Evolutionary conservation across 2,888 invertebrate genomes (phyloP).

Genomic region (Flexamia atlantica): DNA sequence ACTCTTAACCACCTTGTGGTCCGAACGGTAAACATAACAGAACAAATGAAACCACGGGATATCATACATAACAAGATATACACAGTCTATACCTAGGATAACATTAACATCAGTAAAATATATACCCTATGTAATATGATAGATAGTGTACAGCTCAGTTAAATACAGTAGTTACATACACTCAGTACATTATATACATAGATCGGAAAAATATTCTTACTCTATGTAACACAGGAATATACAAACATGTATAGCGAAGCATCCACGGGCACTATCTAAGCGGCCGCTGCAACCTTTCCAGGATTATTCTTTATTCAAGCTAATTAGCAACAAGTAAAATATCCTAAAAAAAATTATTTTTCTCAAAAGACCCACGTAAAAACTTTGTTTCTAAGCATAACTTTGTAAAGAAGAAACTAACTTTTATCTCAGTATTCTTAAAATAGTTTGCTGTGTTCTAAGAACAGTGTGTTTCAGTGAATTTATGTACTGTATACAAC

Average conservation of each 20-base stretch:
- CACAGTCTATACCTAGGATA: slow-evolving; percentile 55
- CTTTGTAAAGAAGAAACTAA: too few relatives aligned
- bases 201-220: slow-evolving; percentile 53
- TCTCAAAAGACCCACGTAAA: too few relatives aligned
- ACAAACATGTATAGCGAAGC: slow-evolving; percentile 40
- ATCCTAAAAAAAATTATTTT: too few relatives aligned
- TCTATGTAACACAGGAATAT: slow-evolving; percentile 49
- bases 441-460: too few relatives aligned
- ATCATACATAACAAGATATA: slow-evolving; percentile 57
- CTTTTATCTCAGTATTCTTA: too few relatives aligned
- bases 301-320: too few relatives aligned
- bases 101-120: slow-evolving; percentile 57
- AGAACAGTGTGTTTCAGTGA: too few relatives aligned
- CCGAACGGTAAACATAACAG: slow-evolving; percentile 6
- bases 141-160: slow-evolving; percentile 40
- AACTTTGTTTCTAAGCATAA: too few relatives aligned
- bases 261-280: slow-evolving; percentile 1
- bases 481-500: too few relatives aligned
- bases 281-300: too few relatives aligned
- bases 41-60: slow-evolving; percentile 42
- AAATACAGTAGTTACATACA: slow-evolving; percentile 53
- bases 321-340: too few relatives aligned
- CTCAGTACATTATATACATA: slow-evolving; percentile 52
- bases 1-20: slow-evolving; percentile 19
- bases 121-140: slow-evolving; percentile 42